A percentile compares a stretch with the other conserved stretches of the same genome.
phyloP scores from a whole-genome alignment of 1,140 invertebrate species.

The Diachasmimorpha longicaudata region DNA sequence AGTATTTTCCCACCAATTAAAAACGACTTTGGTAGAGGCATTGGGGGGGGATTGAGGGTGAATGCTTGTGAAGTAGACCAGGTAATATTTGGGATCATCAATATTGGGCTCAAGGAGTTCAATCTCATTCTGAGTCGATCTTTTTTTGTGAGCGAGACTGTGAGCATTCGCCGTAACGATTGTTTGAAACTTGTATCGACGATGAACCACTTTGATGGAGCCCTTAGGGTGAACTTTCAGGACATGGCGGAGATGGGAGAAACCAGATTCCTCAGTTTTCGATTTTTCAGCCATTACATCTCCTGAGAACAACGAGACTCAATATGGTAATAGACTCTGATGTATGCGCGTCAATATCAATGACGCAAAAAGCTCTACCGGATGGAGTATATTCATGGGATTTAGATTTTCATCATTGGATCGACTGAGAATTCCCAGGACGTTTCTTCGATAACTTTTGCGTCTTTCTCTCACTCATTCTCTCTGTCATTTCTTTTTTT shows the following conservation, averaged over 20 bases:
- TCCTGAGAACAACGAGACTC: not conserved
- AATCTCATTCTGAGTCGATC: too few species aligned
- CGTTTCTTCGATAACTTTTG: slow-evolving; percentile 21
- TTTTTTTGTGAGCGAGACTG: too few species aligned
- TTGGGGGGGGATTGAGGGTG: too few species aligned
- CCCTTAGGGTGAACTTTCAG: too few species aligned
- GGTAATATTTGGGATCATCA: too few species aligned
- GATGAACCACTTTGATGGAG: too few species aligned
- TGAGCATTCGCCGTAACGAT: too few species aligned
- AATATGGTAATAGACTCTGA: slow-evolving; percentile 10
- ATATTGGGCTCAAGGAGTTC: too few species aligned
- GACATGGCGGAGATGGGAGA: too few species aligned
- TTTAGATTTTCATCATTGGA: slow-evolving; percentile 26
- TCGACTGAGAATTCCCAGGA: slow-evolving; percentile 18
- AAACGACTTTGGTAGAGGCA: not conserved
- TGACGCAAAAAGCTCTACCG: not conserved
- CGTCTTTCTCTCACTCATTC: not conserved
- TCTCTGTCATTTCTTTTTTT: slow-evolving; percentile 12
- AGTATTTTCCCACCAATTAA: not conserved
- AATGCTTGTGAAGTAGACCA: too few species aligned
- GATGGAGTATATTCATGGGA: slow-evolving; percentile 18
- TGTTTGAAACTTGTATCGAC: too few species aligned
- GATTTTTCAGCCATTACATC: not conserved
- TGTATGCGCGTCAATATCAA: slow-evolving; percentile 19
- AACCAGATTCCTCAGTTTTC: not conserved